These are phyloP conservation scores for Hyla sarda DNA, from an alignment of 2,113 vertebrate species.

Conservation along the genomic window DNA sequence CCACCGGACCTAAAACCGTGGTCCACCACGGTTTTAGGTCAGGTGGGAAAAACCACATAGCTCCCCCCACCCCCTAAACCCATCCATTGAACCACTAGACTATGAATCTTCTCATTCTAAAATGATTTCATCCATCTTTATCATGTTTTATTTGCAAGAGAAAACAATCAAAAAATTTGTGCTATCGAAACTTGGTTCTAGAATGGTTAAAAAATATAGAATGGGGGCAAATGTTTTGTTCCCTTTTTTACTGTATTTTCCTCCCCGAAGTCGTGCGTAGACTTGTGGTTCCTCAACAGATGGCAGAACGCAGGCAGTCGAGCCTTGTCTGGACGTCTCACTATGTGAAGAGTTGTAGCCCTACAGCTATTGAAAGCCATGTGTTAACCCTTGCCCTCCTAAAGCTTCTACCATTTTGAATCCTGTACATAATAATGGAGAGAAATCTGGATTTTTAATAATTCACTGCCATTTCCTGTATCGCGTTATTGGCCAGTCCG, in stretches of 20 bases:
- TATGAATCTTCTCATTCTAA: too few relatives aligned
- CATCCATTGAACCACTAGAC: too few relatives aligned
- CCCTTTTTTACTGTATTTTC: background rate
- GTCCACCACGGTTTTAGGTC: too few relatives aligned
- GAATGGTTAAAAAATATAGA: too few relatives aligned
- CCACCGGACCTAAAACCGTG: too few relatives aligned
- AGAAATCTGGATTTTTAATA: background rate
- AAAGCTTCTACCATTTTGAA: background rate
- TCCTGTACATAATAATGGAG: background rate
- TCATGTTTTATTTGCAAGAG: too few relatives aligned
- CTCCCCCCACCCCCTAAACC: too few relatives aligned
- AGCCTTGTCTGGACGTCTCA: background rate
- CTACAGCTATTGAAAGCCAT: background rate
- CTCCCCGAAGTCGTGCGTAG: background rate
- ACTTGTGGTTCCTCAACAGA: background rate
- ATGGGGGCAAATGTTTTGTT: too few relatives aligned
- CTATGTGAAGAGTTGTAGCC: background rate
- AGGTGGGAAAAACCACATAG: too few relatives aligned
- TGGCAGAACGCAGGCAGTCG: background rate
- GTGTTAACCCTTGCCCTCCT: background rate
- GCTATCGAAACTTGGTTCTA: too few relatives aligned
- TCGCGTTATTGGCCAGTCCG: background rate
- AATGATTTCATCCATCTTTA: too few relatives aligned
- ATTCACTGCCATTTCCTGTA: background rate
- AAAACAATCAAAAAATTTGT: too few relatives aligned